A percentile compares a stretch with the other conserved stretches of the same genome.
Conservation (phyloP, 2,113 vertebrate species). For the Cyanistes caeruleus region DNA sequence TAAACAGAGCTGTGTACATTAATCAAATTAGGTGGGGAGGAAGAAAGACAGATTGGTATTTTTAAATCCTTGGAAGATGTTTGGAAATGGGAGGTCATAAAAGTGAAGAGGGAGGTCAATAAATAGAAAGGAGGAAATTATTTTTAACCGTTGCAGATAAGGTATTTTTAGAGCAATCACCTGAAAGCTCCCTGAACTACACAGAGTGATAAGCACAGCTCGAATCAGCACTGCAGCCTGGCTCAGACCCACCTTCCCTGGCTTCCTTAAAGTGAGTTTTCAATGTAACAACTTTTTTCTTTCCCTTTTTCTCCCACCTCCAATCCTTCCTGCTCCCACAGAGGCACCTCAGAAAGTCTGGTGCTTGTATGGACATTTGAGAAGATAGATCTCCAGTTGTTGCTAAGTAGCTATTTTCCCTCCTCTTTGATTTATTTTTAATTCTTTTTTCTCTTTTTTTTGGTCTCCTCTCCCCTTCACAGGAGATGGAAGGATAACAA, state of each 20-base stretch:
- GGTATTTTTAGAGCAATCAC: conserved; percentile 64
- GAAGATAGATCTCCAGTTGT: background rate
- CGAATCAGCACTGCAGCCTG: background rate
- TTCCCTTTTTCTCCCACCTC: background rate
- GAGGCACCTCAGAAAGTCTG: background rate
- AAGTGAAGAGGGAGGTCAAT: conserved; percentile 34
- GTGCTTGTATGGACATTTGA: background rate
- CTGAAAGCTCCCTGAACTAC: conserved; percentile 35
- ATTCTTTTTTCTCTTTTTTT: background rate
- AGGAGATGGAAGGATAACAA: background rate
- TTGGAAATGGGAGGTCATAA: background rate
- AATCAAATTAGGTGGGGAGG: background rate
- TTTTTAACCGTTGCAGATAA: conserved; percentile 51
- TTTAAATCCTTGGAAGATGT: conserved; percentile 12
- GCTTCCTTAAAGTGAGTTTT: background rate
- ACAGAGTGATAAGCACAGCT: conserved; percentile 4
- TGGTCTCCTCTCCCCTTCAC: background rate
- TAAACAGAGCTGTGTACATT: background rate
- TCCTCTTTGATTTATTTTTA: background rate
- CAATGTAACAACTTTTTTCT: background rate
- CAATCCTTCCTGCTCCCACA: background rate
- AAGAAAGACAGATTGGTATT: background rate
- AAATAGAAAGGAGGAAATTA: conserved; percentile 45
- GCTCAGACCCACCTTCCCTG: background rate
- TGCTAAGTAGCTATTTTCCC: background rate